Evolutionary conservation across 2,797 vertebrate genomes (phyloP).

Genomic region (Mallotus villosus): DNA sequence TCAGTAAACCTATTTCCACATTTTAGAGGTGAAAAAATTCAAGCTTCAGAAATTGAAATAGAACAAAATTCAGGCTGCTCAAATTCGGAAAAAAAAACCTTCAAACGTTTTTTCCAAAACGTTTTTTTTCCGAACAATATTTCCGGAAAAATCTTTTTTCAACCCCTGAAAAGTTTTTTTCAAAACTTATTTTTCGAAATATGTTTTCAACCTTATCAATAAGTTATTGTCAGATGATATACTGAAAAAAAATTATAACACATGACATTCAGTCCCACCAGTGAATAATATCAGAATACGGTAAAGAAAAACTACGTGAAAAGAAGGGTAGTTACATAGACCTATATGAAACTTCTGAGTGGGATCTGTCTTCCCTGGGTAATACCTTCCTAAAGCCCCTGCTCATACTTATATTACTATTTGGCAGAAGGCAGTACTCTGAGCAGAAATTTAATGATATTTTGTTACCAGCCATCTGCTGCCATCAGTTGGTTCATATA

Average conservation of each 20-base stretch:
- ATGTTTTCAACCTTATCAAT: background rate
- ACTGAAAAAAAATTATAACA: background rate
- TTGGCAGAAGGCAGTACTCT: conserved; percentile 12
- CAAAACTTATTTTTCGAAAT: too few relatives aligned
- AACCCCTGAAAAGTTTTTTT: too few relatives aligned
- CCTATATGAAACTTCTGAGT: too few relatives aligned
- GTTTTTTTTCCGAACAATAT: too few relatives aligned
- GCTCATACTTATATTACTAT: conserved; percentile 22
- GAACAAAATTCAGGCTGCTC: too few relatives aligned
- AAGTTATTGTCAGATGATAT: background rate
- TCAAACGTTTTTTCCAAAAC: too few relatives aligned
- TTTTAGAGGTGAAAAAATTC: too few relatives aligned
- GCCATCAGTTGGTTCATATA: conserved; percentile 29
- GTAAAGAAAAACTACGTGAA: background rate
- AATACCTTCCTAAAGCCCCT: conserved; percentile 10
- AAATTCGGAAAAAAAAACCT: too few relatives aligned
- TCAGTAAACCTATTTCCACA: too few relatives aligned
- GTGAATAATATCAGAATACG: background rate
- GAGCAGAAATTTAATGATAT: conserved; percentile 36
- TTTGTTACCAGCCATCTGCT: conserved; percentile 34
- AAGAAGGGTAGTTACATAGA: background rate
- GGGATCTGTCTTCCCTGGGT: conserved; percentile 9
- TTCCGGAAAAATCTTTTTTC: too few relatives aligned
- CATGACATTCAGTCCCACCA: background rate
- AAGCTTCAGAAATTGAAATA: too few relatives aligned